These are phyloP conservation scores for Ptilorrhoa leucosticta DNA, from an alignment of 2,113 vertebrate species.

Conservation along the genomic window DNA sequence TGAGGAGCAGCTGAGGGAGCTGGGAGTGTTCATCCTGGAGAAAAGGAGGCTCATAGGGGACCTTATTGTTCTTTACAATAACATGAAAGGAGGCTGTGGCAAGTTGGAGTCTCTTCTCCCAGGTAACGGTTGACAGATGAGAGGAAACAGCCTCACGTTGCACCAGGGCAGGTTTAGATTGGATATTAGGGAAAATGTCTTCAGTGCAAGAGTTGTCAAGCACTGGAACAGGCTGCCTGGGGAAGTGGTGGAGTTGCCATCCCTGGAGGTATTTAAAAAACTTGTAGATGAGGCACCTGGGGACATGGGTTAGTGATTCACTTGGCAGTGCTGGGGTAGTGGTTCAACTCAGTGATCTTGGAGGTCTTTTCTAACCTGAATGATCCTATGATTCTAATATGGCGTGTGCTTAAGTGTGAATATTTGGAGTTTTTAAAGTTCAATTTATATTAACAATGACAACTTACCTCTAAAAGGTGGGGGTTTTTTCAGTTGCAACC, in stretches of 20 bases:
- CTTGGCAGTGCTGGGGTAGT: neutral
- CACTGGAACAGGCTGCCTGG: neutral
- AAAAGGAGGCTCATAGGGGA: neutral
- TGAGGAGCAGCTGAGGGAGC: neutral
- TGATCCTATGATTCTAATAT: neutral
- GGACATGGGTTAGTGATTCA: neutral
- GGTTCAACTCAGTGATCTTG: neutral
- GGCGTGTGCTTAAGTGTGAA: neutral
- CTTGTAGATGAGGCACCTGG: fast-evolving
- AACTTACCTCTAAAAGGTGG: neutral
- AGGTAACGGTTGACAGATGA: neutral
- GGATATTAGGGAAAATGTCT: neutral
- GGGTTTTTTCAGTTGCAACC: neutral
- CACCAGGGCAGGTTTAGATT: neutral
- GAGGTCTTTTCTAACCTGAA: neutral
- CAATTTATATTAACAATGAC: neutral
- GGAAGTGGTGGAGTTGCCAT: neutral
- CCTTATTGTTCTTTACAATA: neutral
- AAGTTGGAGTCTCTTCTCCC: neutral
- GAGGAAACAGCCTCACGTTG: neutral
- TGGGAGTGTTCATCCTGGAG: neutral
- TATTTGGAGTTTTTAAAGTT: neutral
- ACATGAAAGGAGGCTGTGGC: neutral
- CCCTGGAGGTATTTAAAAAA: neutral
- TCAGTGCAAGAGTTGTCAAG: neutral